phyloP scores from a whole-genome alignment of 2,797 vertebrate genomes.

The Cyclopterus lumpus region DNA sequence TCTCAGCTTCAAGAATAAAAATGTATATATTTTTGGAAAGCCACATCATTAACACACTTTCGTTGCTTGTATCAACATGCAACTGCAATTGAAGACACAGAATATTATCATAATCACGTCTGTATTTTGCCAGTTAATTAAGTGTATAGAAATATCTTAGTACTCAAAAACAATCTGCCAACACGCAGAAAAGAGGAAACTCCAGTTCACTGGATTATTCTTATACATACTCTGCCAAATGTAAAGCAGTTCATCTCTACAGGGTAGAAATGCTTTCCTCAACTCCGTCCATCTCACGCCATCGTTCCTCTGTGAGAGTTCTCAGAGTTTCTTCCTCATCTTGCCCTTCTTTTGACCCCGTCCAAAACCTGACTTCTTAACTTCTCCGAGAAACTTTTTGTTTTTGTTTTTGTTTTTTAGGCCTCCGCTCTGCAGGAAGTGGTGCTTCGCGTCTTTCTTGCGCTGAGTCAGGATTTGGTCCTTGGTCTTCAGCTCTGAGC shows the following conservation, averaged over 20 bases:
- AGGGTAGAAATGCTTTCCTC: conserved; percentile 10
- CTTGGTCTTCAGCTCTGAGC: conserved; percentile 89
- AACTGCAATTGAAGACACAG: conserved; percentile 33
- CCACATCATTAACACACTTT: not conserved
- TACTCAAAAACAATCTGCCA: conserved; percentile 14
- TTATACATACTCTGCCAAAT: conserved; percentile 1
- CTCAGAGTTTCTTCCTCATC: conserved; percentile 77
- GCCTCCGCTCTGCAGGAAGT: conserved; percentile 91
- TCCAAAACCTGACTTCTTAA: conserved; percentile 91
- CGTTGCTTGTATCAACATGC: not conserved
- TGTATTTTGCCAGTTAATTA: conserved; percentile 39
- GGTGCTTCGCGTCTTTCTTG: conserved; percentile 86
- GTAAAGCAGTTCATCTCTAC: conserved; percentile 1
- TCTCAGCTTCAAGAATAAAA: not conserved
- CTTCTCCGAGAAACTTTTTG: conserved; percentile 82
- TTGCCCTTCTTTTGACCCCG: conserved; percentile 89
- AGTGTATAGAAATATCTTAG: conserved; percentile 14
- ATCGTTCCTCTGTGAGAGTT: not conserved
- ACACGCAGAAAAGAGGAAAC: conserved; percentile 1
- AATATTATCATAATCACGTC: conserved; percentile 9
- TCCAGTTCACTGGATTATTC: conserved; percentile 10
- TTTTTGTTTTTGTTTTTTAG: conserved; percentile 85
- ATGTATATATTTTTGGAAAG: not conserved
- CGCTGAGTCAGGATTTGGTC: conserved; percentile 95
- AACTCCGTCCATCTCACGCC: not conserved